Conservation (phyloP, 2,888 invertebrate species). For the Drosophila formosana region DNA sequence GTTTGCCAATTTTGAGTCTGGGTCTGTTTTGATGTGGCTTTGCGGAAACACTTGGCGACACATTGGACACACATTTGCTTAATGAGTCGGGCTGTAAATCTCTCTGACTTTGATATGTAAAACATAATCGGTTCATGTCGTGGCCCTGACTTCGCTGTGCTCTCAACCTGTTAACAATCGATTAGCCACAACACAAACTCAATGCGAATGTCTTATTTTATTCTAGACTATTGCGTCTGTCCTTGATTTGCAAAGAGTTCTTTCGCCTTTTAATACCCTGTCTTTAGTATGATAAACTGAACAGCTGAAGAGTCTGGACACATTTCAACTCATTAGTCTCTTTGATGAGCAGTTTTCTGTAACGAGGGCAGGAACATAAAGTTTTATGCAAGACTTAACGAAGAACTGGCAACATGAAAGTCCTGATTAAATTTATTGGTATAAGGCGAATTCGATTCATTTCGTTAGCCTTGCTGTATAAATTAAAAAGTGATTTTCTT, state of each 20-base stretch:
- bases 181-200: constrained; percentile 32
- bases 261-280: constrained; percentile 1
- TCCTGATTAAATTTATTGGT: background rate
- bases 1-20: constrained; percentile 32
- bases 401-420: background rate
- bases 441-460: background rate
- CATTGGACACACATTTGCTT: constrained; percentile 26
- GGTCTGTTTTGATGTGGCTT: constrained; percentile 30
- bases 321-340: background rate
- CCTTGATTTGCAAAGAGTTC: constrained; percentile 9
- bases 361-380: background rate
- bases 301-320: background rate
- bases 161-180: constrained; percentile 38
- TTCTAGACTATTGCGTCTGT: background rate
- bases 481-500: no score
- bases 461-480: background rate
- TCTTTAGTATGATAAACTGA: background rate
- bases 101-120: constrained; percentile 49
- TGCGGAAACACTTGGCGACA: constrained; percentile 58
- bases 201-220: background rate
- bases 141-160: constrained; percentile 32
- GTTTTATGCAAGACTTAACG: background rate
- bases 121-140: constrained; percentile 37
- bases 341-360: background rate
- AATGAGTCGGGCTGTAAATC: constrained; percentile 34